Evolutionary conservation across 2,888 invertebrate species (phyloP), one percentile per base, ranked within the genome.

Genomic region (Protonemura montana): DNA sequence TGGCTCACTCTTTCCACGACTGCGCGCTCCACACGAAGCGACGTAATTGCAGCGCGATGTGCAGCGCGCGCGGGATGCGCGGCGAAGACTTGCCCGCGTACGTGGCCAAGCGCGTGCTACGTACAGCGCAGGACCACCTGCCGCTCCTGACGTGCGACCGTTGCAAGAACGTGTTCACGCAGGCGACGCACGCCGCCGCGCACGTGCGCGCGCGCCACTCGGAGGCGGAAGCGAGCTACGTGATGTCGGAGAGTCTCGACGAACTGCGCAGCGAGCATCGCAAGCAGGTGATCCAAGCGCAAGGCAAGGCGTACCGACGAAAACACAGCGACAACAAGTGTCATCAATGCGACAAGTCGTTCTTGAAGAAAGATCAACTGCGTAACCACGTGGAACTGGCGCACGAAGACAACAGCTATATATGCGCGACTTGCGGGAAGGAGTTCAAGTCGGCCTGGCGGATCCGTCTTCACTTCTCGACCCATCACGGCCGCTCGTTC

Each of bases 391-490:
- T 59, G 6, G 59, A 59, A 21, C 13, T 59, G 59, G 59, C 59
- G 59, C 59, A 59, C 59, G 59, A 59, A 21, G 59, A 59, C 59
- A 59, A 59, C 59, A 59, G 16, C 16, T 59, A 59, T 21, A 21
- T 59, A 21, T 59, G 59, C 59, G 59, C 13, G 16, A 59, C 59
- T 10, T 59, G 59, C 59, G 16, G 21, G 6, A 10, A 21, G 1
- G 59, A 59, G 59, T 59, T 59, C 59, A 59, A 59, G 59, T 59
- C 59, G 59, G 59, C 59, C 16, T 59, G 59, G 59, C 59, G 59
- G 16, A 59, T 59, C 59, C 59, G 59, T 2, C 59, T 59, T 10
- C 59, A 59, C 59, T 59, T 59, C 59, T 10, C 59, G 2, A 21
- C 59, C 16, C 59, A 59, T 21, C 59, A 59, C 59, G 59, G 59